These are phyloP conservation scores for Hypsibius dujardini DNA, from an alignment of 1,140 invertebrate species.

Conservation along the genomic window DNA sequence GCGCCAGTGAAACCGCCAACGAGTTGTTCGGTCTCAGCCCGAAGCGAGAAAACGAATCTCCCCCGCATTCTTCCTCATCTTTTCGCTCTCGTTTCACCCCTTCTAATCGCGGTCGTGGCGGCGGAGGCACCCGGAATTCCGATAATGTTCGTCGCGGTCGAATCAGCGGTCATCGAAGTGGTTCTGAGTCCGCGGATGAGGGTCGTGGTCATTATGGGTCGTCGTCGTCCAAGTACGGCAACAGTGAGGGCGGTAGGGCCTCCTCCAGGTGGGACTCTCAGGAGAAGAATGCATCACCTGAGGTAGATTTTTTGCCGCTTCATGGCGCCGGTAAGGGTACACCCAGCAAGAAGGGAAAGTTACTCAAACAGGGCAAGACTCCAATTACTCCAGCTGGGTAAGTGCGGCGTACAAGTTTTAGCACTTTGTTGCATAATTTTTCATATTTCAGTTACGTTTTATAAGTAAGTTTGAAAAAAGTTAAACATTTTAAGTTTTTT, in stretches of 20 bases:
- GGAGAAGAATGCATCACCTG: neutral
- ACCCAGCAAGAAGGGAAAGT: neutral
- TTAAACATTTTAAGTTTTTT: neutral
- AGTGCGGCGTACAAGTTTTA: too few relatives aligned
- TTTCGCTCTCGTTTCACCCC: too few relatives aligned
- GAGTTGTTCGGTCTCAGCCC: slow-evolving; percentile 3
- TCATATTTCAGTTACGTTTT: neutral
- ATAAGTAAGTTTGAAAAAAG: neutral
- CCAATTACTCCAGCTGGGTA: too few relatives aligned
- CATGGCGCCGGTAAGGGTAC: too few relatives aligned
- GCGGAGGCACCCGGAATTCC: too few relatives aligned
- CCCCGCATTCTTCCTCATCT: too few relatives aligned
- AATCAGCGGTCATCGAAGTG: slow-evolving; percentile 2
- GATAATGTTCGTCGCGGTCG: slow-evolving; percentile 3
- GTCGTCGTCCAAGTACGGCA: neutral
- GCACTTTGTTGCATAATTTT: neutral
- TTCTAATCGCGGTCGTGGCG: too few relatives aligned
- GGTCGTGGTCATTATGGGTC: too few relatives aligned
- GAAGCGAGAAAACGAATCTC: slow-evolving; percentile 4
- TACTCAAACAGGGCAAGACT: neutral
- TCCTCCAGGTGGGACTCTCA: neutral
- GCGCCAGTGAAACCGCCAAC: neutral
- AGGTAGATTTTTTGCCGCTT: neutral
- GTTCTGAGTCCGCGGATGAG: neutral
- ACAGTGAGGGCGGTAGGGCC: slow-evolving; percentile 2